Conservation (phyloP, 2,797 vertebrate species). For the Poeciliopsis infans region DNA sequence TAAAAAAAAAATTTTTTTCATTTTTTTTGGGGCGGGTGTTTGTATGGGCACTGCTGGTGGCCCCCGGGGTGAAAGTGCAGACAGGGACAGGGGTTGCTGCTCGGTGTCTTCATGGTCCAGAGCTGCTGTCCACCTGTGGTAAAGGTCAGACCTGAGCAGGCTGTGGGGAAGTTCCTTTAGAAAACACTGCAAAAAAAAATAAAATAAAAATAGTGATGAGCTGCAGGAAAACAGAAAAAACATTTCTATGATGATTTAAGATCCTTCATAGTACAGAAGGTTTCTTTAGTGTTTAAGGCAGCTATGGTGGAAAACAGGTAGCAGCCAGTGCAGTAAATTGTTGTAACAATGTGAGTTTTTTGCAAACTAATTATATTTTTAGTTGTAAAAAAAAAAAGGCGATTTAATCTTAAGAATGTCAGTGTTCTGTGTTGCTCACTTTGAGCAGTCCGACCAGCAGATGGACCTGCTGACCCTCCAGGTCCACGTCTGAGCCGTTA, state of each 20-base stretch:
- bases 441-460: constrained; percentile 91
- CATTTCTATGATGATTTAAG: background rate
- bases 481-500: constrained; percentile 78
- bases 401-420: background rate
- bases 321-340: background rate
- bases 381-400: background rate
- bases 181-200: constrained; percentile 84
- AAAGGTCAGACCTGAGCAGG: constrained; percentile 86
- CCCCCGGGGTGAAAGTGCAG: too few species aligned
- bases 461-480: constrained; percentile 82
- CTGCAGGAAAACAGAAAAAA: background rate
- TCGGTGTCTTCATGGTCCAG: constrained; percentile 77
- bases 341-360: background rate
- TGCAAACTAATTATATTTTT: background rate
- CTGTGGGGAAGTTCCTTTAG: constrained; percentile 91
- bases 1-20: too few species aligned
- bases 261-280: background rate
- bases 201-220: constrained; percentile 12
- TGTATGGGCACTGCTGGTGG: too few species aligned
- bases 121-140: constrained; percentile 87
- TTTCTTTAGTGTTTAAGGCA: background rate
- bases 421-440: constrained; percentile 68
- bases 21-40: too few species aligned
- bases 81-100: too few species aligned
- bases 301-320: background rate